Conservation (phyloP, 2,888 invertebrate genomes). For the Aricia artaxerxes region DNA sequence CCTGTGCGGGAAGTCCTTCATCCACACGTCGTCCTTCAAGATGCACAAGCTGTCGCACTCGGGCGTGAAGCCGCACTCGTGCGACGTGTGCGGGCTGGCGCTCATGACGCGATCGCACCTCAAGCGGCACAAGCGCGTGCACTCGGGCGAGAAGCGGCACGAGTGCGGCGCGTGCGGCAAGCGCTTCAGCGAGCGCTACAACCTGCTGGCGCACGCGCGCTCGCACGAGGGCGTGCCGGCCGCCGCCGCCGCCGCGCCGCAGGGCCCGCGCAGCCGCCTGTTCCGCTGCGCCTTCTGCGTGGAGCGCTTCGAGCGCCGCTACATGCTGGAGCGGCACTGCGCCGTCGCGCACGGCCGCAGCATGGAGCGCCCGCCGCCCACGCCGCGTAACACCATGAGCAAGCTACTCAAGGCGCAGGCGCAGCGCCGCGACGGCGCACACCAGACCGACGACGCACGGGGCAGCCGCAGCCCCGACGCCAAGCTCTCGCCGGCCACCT, state of each 20-base stretch:
- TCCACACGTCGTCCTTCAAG: constrained; percentile 86
- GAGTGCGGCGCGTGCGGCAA: constrained; percentile 80
- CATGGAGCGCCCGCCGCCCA: constrained; percentile 71
- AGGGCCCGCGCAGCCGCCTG: constrained; percentile 53
- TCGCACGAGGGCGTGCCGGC: constrained; percentile 36
- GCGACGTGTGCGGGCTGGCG: constrained; percentile 81
- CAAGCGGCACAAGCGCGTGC: constrained; percentile 84
- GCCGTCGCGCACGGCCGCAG: constrained; percentile 65
- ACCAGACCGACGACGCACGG: constrained; percentile 51
- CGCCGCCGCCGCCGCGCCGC: constrained; percentile 39
- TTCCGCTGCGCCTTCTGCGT: constrained; percentile 72
- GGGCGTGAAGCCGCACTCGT: constrained; percentile 81
- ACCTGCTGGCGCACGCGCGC: constrained; percentile 72
- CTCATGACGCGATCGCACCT: constrained; percentile 84
- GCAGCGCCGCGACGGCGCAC: constrained; percentile 42
- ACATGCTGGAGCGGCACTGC: constrained; percentile 74
- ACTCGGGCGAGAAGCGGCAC: constrained; percentile 83
- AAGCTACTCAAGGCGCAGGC: constrained; percentile 75
- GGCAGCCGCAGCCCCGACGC: constrained; percentile 52
- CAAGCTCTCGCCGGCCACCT: constrained; percentile 32
- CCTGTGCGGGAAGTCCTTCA: constrained; percentile 82
- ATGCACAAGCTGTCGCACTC: constrained; percentile 85
- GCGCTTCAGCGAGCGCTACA: constrained; percentile 81
- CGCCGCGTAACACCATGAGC: constrained; percentile 77
- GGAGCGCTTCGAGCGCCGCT: constrained; percentile 70